Conservation (phyloP, 2,888 invertebrate species). For the Calephelis perditalis region DNA sequence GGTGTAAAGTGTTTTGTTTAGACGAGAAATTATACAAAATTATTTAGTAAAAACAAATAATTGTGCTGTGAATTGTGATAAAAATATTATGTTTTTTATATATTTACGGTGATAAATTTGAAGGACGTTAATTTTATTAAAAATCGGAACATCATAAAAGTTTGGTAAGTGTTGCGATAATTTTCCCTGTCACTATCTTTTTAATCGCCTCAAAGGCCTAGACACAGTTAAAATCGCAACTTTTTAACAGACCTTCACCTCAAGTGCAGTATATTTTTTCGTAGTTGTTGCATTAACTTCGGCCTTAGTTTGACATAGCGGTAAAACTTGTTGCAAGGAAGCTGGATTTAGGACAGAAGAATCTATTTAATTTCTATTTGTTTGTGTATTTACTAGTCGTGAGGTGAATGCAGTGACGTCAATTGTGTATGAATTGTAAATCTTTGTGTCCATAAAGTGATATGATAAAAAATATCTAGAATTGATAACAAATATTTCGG, state of each 20-base stretch:
- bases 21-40: conserved; percentile 58
- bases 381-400: conserved; percentile 43
- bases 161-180: conserved; percentile 68
- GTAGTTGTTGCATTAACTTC: conserved; percentile 36
- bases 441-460: conserved; percentile 54
- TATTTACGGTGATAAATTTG: conserved; percentile 54
- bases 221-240: conserved; percentile 36
- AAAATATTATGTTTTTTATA: conserved; percentile 63
- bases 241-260: conserved; percentile 32
- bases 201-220: conserved; percentile 43
- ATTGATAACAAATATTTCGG: conserved; percentile 45
- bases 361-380: conserved; percentile 40
- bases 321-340: conserved; percentile 39
- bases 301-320: conserved; percentile 40
- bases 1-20: conserved; percentile 70
- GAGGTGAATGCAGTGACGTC: conserved; percentile 58
- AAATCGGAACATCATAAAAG: conserved; percentile 42
- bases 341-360: conserved; percentile 47
- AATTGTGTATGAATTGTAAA: conserved; percentile 51
- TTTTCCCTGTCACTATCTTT: conserved; percentile 54
- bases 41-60: conserved; percentile 54
- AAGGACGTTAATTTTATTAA: conserved; percentile 46
- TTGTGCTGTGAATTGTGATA: conserved; percentile 57
- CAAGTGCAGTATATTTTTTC: conserved; percentile 22
- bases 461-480: conserved; percentile 65